phyloP scores from a whole-genome alignment of 2,888 invertebrate genomes.

The Mayetiola destructor region DNA sequence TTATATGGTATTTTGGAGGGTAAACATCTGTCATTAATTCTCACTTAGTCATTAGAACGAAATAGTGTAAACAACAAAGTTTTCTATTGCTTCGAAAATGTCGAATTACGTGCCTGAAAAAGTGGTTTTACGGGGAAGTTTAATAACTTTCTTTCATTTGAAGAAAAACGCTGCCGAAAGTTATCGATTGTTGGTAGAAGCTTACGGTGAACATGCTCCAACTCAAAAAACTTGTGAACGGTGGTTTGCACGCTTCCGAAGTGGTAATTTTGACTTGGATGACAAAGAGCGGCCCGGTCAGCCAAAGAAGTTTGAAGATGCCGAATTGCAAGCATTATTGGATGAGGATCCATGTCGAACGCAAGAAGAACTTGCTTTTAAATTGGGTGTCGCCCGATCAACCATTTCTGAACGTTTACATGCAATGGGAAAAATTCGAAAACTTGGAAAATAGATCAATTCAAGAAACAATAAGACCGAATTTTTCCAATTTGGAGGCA shows the following conservation, averaged over 20 bases:
- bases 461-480: no score
- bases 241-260: neutral
- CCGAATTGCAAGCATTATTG: neutral
- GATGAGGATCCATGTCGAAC: neutral
- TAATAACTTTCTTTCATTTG: neutral
- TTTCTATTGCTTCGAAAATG: neutral
- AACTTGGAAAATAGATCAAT: no score
- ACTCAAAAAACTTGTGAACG: neutral
- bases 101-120: neutral
- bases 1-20: no score
- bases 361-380: constrained; percentile 2
- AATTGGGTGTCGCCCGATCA: no score
- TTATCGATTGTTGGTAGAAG: neutral
- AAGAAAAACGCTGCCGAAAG: constrained; percentile 1
- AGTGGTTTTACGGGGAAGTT: neutral
- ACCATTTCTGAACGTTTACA: no score
- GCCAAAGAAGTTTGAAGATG: constrained; percentile 1
- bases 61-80: neutral
- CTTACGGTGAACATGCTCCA: neutral
- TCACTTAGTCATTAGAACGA: no score
- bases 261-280: neutral
- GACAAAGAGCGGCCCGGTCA: no score
- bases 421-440: no score
- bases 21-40: no score
- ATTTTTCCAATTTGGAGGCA: no score